phyloP scores from a whole-genome alignment of 2,888 invertebrate species.

The Sabatieria punctata region DNA sequence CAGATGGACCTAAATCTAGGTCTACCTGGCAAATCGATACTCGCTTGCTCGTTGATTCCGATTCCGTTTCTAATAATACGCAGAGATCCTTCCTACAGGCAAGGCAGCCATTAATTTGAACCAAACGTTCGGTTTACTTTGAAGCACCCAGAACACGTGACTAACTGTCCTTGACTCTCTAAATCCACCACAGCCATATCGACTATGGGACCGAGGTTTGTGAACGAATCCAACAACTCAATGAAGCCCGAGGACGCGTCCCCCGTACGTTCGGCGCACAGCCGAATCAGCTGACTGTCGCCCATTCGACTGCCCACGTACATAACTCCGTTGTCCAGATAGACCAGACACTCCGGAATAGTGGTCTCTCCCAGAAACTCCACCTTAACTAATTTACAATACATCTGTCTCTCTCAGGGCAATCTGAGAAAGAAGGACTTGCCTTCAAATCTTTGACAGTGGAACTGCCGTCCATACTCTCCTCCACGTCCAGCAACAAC shows the following conservation, averaged over 20 bases:
- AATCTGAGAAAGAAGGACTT: constrained; percentile 29
- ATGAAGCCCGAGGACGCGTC: constrained; percentile 45
- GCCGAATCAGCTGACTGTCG: constrained; percentile 71
- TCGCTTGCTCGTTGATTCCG: constrained; percentile 70
- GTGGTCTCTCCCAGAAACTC: constrained; percentile 35
- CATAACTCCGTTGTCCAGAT: constrained; percentile 91
- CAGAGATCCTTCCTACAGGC: constrained; percentile 87
- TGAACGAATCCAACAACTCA: constrained; percentile 83
- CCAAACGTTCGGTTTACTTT: too few species aligned
- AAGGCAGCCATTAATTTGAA: background rate
- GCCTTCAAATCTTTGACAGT: constrained; percentile 79
- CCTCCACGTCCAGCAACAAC: constrained; percentile 72
- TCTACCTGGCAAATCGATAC: constrained; percentile 82
- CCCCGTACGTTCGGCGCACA: constrained; percentile 17
- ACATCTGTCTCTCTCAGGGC: too few species aligned
- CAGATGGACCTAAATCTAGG: too few species aligned
- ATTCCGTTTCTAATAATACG: constrained; percentile 95
- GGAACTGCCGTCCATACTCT: constrained; percentile 53
- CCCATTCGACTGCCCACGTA: constrained; percentile 83
- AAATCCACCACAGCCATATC: constrained; percentile 95
- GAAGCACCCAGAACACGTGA: constrained; percentile 89
- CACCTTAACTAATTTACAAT: constrained; percentile 13
- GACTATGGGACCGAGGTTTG: constrained; percentile 88
- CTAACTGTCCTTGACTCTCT: constrained; percentile 75
- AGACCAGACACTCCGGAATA: constrained; percentile 91